Evolutionary conservation across 2,113 vertebrate genomes (phyloP), one percentile per base, ranked within the genome.

Genomic region (Phrynosoma platyrhinos): DNA sequence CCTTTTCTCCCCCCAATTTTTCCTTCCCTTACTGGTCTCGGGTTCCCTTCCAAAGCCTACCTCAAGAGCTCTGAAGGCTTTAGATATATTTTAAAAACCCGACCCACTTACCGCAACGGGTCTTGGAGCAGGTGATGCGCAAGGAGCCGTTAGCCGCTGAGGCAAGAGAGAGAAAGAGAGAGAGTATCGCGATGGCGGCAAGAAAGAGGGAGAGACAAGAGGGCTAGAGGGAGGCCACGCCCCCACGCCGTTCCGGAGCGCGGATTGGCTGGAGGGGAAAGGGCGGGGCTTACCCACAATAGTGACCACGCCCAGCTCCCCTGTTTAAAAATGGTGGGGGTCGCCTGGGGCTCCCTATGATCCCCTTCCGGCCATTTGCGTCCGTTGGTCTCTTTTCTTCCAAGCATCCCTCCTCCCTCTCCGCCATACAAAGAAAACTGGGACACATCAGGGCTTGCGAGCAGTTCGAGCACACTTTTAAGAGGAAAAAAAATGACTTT

Each of bases 151-250:
- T 82, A 66, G 72, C 88, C 36, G 27, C 71, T 30, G 25, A 58
- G 20, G n/a, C 47, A 62, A 12, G 23, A 74, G 62, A 36, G 36
- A 36, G 36, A 36, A 36, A 36, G 36, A 36, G 36, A 36, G 36
- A 58, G 79, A 30, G 47, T 53, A 79, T 58, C 84, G 72, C 79
- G 84, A 58, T 77, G 84, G 72, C 88, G 84, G 72, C 72, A 18
- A 55, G 78, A 58, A 68, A 55, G 74, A 58, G 64, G n/a, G 58
- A 83, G 40, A 32, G 77, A 40, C 53, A 55, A n/a, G 18, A 82
- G 79, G 53, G 42, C 77, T 72, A 77, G 69, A 82, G n/a, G 23
- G 88, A 82, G 84, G 84, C 32, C 84, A 86, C 88, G 52, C 84
- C 84, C 79, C 9, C 20, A 30, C 82, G n/a, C 52, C 4, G 68